phyloP scores from a whole-genome alignment of 92 coral and sea anemone species.

The Ricordea florida region DNA sequence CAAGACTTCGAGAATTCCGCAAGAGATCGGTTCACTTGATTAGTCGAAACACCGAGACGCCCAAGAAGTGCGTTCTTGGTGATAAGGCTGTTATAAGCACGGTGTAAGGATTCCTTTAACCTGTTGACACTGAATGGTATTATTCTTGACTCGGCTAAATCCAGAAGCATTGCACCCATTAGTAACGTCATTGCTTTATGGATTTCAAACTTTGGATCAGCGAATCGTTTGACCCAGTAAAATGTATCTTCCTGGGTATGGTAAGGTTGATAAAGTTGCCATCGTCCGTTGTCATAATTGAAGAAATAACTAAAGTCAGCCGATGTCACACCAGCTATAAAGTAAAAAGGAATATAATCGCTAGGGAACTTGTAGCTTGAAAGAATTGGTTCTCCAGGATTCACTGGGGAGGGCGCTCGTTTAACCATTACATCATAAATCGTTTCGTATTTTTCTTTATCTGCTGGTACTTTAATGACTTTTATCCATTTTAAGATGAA shows the following conservation, averaged over 20 bases:
- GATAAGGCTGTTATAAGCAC: slow-evolving; percentile 13
- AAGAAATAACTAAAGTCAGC: slow-evolving; percentile 76
- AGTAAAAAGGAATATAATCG: slow-evolving; percentile 67
- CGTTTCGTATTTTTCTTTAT: neutral
- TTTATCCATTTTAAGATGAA: slow-evolving; percentile 15
- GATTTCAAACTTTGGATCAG: slow-evolving; percentile 64
- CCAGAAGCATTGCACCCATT: slow-evolving; percentile 46
- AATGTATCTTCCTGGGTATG: slow-evolving; percentile 77
- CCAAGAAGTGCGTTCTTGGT: too few relatives aligned
- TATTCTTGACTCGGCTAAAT: slow-evolving; percentile 49
- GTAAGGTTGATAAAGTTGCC: slow-evolving; percentile 72
- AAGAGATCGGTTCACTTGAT: slow-evolving; percentile 21
- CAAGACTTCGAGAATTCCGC: slow-evolving; percentile 20
- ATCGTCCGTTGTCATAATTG: neutral
- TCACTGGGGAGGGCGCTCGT: neutral
- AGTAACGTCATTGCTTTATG: slow-evolving; percentile 68
- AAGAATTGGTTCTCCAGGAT: slow-evolving; percentile 28
- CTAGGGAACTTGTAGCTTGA: slow-evolving; percentile 29
- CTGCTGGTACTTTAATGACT: neutral
- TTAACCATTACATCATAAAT: slow-evolving; percentile 23
- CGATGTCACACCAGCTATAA: slow-evolving; percentile 54
- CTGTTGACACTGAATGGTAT: slow-evolving; percentile 62
- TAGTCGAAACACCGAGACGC: slow-evolving; percentile 19
- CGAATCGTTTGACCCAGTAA: slow-evolving; percentile 68
- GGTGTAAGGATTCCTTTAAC: slow-evolving; percentile 20